phyloP scores from a whole-genome alignment of 2,888 invertebrate species.

The Drosophila neutralis region DNA sequence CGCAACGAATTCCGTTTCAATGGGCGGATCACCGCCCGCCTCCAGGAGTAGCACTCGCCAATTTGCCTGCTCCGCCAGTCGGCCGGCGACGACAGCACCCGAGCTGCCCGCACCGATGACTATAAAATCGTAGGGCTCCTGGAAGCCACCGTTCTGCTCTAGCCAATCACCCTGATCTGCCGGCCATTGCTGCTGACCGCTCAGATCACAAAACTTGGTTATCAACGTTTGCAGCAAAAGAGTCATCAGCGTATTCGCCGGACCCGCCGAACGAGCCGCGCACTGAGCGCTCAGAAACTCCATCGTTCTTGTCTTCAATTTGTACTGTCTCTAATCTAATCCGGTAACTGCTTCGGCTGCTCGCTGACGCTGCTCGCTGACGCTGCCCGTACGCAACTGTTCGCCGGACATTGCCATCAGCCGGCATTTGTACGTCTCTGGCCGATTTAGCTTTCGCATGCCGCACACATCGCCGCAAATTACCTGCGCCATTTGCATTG shows the following conservation, averaged over 20 bases:
- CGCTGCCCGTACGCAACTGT: constrained; percentile 60
- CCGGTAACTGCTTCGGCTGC: background rate
- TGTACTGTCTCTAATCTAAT: background rate
- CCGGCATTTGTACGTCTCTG: constrained; percentile 69
- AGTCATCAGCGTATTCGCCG: constrained; percentile 86
- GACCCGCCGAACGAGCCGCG: constrained; percentile 83
- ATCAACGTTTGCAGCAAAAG: constrained; percentile 87
- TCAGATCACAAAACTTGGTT: constrained; percentile 87
- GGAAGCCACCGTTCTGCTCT: constrained; percentile 50
- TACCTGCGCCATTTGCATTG: constrained; percentile 67
- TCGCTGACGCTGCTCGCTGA: constrained; percentile 30
- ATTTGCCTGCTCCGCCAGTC: constrained; percentile 89
- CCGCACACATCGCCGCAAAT: constrained; percentile 65
- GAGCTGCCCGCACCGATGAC: constrained; percentile 88
- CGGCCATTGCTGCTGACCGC: constrained; percentile 87
- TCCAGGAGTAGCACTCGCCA: constrained; percentile 93
- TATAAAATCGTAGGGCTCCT: constrained; percentile 86
- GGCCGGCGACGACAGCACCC: constrained; percentile 87
- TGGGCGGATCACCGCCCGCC: constrained; percentile 90
- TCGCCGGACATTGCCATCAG: constrained; percentile 21
- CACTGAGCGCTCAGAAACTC: constrained; percentile 82
- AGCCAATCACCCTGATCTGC: constrained; percentile 84
- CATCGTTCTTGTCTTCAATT: constrained; percentile 57
- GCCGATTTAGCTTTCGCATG: constrained; percentile 51
- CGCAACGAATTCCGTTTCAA: constrained; percentile 84